Conservation (phyloP, 2,888 invertebrate species). For the Pachydiplax longipennis region DNA sequence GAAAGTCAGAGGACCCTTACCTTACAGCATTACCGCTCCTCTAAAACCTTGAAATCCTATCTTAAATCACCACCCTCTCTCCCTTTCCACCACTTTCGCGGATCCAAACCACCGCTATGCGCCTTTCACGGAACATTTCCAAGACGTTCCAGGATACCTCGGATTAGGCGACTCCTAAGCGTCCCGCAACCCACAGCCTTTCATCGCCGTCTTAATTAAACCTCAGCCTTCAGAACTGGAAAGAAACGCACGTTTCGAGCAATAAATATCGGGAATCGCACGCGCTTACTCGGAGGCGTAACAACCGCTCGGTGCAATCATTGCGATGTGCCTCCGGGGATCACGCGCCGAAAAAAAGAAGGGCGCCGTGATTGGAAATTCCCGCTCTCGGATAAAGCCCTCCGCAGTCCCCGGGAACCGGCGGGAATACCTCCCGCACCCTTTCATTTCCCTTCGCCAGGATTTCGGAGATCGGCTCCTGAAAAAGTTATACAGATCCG, state of each 20-base stretch:
- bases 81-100: neutral
- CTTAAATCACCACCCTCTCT: neutral
- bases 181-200: neutral
- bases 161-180: neutral
- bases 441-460: neutral
- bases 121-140: neutral
- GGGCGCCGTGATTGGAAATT: neutral
- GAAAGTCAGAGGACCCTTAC: no score
- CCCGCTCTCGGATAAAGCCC: neutral
- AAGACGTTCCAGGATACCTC: neutral
- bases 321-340: neutral
- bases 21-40: neutral
- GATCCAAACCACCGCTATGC: neutral
- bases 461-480: neutral
- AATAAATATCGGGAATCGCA: neutral
- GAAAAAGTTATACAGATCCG: neutral
- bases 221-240: neutral
- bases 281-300: neutral
- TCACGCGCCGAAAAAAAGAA: neutral
- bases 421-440: neutral
- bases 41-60: neutral
- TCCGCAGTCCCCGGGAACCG: neutral
- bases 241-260: neutral
- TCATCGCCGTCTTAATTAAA: neutral
- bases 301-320: neutral